phyloP scores from a whole-genome alignment of 2,113 vertebrate species.

The Nycticryphes semicollaris region DNA sequence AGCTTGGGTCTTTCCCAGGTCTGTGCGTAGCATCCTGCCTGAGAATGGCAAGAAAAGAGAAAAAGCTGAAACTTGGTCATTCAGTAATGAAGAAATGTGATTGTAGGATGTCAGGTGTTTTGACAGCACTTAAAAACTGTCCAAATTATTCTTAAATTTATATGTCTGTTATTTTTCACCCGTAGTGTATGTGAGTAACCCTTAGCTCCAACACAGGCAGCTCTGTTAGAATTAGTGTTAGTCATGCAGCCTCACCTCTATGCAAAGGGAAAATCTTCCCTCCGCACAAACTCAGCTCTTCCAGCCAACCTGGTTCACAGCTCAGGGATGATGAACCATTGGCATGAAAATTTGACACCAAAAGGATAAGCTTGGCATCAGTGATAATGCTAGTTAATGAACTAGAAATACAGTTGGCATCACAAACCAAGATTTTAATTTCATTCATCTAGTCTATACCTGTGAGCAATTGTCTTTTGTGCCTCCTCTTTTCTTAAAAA shows the following conservation, averaged over 20 bases:
- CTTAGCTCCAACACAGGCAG: not conserved
- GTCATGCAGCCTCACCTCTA: not conserved
- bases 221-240: not conserved
- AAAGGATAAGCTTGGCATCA: not conserved
- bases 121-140: not conserved
- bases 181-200: not conserved
- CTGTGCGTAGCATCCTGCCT: not conserved
- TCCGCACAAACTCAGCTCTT: not conserved
- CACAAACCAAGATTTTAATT: not conserved
- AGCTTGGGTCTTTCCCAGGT: not conserved
- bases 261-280: not conserved
- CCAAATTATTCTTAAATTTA: not conserved
- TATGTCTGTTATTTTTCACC: not conserved
- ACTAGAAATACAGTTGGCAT: not conserved
- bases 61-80: not conserved
- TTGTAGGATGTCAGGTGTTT: not conserved
- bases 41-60: not conserved
- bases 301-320: rapidly evolving
- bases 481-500: not conserved
- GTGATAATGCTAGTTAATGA: not conserved
- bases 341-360: not conserved
- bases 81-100: not conserved
- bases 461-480: not conserved
- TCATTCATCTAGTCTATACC: not conserved
- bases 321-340: not conserved